phyloP scores from a whole-genome alignment of 2,797 vertebrate genomes.

The Ceryle rudis region DNA sequence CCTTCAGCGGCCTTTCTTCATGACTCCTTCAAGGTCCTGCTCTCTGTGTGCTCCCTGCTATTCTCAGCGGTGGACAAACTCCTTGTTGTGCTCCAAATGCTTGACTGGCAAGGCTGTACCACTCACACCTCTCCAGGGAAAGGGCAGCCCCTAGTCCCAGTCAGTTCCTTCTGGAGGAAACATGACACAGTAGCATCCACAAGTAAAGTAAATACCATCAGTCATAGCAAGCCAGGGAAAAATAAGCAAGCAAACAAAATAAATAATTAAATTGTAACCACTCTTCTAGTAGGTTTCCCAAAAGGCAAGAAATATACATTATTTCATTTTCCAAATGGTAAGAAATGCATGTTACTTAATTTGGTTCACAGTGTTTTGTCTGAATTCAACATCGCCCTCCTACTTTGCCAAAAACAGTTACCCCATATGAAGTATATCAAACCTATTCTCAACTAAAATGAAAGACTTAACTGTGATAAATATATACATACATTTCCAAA shows the following conservation, averaged over 20 bases:
- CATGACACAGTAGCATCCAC: not conserved
- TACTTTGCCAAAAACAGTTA: not conserved
- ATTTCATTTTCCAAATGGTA: not conserved
- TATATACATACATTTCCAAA: not conserved
- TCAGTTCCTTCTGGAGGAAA: not conserved
- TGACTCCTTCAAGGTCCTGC: not conserved
- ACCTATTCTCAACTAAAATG: not conserved
- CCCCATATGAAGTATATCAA: not conserved
- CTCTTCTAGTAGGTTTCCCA: not conserved
- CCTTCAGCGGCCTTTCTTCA: not conserved
- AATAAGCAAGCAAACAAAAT: accelerated
- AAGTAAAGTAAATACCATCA: not conserved
- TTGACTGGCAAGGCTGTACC: accelerated
- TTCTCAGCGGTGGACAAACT: not conserved
- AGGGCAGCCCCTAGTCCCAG: accelerated
- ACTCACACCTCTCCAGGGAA: not conserved
- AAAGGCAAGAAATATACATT: not conserved
- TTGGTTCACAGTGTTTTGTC: not conserved
- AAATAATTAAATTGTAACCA: too few relatives aligned
- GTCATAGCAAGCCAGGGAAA: not conserved
- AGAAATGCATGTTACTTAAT: not conserved
- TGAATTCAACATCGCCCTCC: not conserved
- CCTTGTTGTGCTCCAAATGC: not conserved
- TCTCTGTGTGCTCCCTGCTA: not conserved
- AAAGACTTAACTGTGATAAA: not conserved